phyloP scores from a whole-genome alignment of 2,113 vertebrate species.

The Halcyon senegalensis region DNA sequence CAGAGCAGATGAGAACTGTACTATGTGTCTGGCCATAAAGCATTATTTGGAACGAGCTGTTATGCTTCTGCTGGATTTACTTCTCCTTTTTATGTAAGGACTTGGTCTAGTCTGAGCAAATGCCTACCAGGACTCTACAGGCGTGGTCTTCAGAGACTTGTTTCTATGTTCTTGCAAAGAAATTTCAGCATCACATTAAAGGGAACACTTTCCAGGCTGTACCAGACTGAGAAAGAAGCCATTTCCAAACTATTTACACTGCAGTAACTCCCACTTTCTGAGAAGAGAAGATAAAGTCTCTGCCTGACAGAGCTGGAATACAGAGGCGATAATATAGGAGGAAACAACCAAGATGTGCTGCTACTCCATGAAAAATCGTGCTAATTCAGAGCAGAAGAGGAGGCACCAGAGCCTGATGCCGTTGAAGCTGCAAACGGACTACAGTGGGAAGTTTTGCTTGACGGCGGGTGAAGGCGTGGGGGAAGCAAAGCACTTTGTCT shows the following conservation, averaged over 20 bases:
- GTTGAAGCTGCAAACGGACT: neutral
- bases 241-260: neutral
- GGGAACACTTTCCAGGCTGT: neutral
- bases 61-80: neutral
- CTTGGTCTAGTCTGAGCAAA: neutral
- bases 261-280: neutral
- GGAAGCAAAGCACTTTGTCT: neutral
- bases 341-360: neutral
- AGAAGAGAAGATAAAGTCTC: neutral
- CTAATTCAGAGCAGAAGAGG: neutral
- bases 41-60: fast-evolving
- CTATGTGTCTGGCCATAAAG: neutral
- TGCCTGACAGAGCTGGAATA: neutral
- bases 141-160: neutral
- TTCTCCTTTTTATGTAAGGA: neutral
- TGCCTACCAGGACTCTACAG: neutral
- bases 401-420: neutral
- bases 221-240: neutral
- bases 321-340: neutral
- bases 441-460: neutral
- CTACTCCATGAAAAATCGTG: neutral
- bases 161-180: neutral
- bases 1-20: neutral
- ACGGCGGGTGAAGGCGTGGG: fast-evolving
- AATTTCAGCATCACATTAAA: neutral